Evolutionary conservation across 2,113 vertebrate genomes (phyloP), one percentile per base, ranked within the genome.

Genomic region (Ploceus nigricollis): DNA sequence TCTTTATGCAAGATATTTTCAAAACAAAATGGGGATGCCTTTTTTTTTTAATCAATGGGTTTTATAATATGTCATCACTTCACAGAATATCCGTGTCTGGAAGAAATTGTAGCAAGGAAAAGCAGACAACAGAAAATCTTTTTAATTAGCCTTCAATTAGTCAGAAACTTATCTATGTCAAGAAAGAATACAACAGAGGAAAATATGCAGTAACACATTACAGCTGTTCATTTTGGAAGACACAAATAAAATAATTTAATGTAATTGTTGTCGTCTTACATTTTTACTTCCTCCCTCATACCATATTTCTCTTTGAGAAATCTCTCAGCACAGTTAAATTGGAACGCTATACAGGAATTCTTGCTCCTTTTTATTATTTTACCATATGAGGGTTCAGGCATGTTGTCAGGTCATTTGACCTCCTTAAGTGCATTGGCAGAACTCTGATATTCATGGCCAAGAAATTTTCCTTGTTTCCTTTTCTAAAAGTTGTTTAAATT

Each of bases 361-460:
- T 95, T 93, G 42, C 0, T 53, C 57, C 40, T 78, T 75, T 79
- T 93, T 89, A 96, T 95, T 94, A 77, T 94, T 96, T 92, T 86
- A 95, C 91, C 96, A 94, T 94, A 73, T 89, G 94, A 89, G 56
- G 13, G 50, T 73, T 90, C 64, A 92, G 94, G 86, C 91, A 75
- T 51, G 33, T 86, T 83, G 75, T 97, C 71, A 89, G 86, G 91
- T 92, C 91, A 97, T 94, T 93, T 95, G 93, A 94, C 93, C 86
- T 94, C 85, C 86, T 84, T 92, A 94, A 96, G 75, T 75, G 48
- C 39, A 90, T 94, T 95, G 95, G 89, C 91, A 93, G 94, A 89
- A 56, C 27, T 89, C 51, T 87, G 47, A 75, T 40, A 78, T 30
- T 66, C 39, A 66, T 60, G 51, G 82, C 95, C 91, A 94, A 95